Conservation (phyloP, 2,888 invertebrate genomes). For the Eupithecia subfuscata region DNA sequence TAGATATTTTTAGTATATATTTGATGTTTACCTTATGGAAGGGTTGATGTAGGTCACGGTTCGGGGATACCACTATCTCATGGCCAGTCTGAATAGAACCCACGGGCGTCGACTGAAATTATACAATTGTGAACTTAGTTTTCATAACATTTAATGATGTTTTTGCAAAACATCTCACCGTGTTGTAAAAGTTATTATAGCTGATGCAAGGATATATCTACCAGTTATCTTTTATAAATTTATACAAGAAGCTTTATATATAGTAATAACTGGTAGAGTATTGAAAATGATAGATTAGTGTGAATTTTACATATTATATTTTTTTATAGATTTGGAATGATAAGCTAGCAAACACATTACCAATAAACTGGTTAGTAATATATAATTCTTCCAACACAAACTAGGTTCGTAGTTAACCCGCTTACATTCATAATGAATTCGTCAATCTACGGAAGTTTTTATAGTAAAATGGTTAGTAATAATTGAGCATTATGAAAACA, state of each 20-base stretch:
- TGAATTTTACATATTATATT: background rate
- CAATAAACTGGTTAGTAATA: background rate
- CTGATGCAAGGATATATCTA: background rate
- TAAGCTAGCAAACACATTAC: background rate
- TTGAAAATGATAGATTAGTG: background rate
- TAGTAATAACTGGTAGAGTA: background rate
- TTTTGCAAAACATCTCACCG: background rate
- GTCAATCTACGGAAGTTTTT: too few species aligned
- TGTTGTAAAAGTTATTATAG: background rate
- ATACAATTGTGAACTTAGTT: conserved; percentile 42
- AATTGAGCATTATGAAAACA: background rate
- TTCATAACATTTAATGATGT: background rate
- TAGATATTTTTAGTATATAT: too few species aligned
- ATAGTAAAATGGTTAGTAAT: too few species aligned
- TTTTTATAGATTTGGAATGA: background rate
- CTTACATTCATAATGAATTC: too few species aligned
- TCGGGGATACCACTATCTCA: conserved; percentile 95
- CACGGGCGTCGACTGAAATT: conserved; percentile 94
- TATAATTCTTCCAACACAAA: too few species aligned
- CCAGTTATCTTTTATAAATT: too few species aligned
- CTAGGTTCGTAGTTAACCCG: too few species aligned
- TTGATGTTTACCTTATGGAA: conserved; percentile 87
- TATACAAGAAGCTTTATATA: too few species aligned
- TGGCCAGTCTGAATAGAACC: conserved; percentile 96
- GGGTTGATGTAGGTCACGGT: conserved; percentile 92